These are phyloP conservation scores for Oegoconia quadripuncta DNA, from an alignment of 2,888 invertebrate species.

Conservation along the genomic window DNA sequence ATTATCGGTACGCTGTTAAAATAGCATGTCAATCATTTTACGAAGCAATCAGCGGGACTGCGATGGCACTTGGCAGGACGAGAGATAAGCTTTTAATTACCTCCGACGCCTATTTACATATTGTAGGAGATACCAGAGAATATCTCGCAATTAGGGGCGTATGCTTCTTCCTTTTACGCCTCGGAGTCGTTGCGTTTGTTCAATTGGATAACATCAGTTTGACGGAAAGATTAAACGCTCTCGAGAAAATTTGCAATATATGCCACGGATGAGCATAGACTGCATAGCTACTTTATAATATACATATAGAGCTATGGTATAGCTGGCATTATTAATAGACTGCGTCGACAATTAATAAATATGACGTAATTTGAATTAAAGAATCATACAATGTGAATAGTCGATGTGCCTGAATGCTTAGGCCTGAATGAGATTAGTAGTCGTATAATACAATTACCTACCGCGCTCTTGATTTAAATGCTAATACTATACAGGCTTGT, in stretches of 20 bases:
- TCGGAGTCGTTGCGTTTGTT: constrained; percentile 49
- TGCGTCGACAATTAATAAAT: too few species aligned
- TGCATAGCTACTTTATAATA: too few species aligned
- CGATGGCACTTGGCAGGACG: constrained; percentile 49
- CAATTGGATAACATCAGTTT: constrained; percentile 64
- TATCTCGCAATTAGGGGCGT: constrained; percentile 75
- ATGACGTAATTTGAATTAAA: too few species aligned
- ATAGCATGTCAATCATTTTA: constrained; percentile 75
- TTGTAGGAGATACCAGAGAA: constrained; percentile 67
- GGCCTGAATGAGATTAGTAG: too few species aligned
- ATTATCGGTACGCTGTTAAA: constrained; percentile 70
- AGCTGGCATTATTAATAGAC: too few species aligned
- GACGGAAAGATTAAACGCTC: constrained; percentile 63
- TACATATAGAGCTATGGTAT: too few species aligned
- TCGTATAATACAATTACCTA: too few species aligned
- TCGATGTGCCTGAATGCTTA: too few species aligned
- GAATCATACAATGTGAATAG: too few species aligned
- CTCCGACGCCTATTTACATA: constrained; percentile 75
- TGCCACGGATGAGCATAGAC: too few species aligned
- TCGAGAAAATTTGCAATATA: constrained; percentile 44
- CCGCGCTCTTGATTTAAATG: too few species aligned
- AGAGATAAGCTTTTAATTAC: constrained; percentile 77
- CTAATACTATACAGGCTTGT: too few species aligned
- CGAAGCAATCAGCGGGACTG: constrained; percentile 62
- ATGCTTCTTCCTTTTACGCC: constrained; percentile 68